phyloP scores from a whole-genome alignment of 2,888 invertebrate genomes.

The Polydrusus cervinus region DNA sequence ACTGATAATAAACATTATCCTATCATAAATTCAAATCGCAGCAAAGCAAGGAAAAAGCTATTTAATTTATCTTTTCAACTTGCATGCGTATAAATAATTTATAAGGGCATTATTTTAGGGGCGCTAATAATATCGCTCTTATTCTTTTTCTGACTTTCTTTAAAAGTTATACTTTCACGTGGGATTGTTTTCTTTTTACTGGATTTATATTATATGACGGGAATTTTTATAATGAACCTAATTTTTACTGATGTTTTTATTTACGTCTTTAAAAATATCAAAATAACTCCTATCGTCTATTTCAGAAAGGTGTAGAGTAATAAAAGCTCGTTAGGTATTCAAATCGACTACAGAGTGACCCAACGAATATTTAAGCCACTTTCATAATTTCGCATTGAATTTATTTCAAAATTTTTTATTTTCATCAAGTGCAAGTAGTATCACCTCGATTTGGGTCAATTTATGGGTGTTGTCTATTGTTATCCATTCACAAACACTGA shows the following conservation, averaged over 20 bases:
- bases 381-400: too few relatives aligned
- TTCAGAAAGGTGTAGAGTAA: too few relatives aligned
- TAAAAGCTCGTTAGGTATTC: too few relatives aligned
- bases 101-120: slow-evolving; percentile 35
- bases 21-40: slow-evolving; percentile 26
- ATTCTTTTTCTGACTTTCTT: slow-evolving; percentile 37
- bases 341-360: too few relatives aligned
- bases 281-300: background rate
- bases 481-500: too few relatives aligned
- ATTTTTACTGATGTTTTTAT: slow-evolving; percentile 6
- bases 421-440: too few relatives aligned
- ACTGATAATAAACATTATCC: slow-evolving; percentile 8
- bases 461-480: too few relatives aligned
- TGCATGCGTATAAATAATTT: slow-evolving; percentile 39
- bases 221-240: slow-evolving; percentile 15
- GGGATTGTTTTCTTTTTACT: slow-evolving; percentile 5
- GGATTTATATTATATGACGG: slow-evolving; percentile 9
- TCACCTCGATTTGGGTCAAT: too few relatives aligned
- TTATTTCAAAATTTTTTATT: too few relatives aligned
- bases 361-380: too few relatives aligned
- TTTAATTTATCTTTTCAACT: slow-evolving; percentile 27
- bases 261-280: background rate
- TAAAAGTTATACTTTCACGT: slow-evolving; percentile 34
- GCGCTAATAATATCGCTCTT: slow-evolving; percentile 38
- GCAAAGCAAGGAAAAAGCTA: slow-evolving; percentile 19